phyloP scores from a whole-genome alignment of 2,888 invertebrate genomes.

The Polymixis lichenea region DNA sequence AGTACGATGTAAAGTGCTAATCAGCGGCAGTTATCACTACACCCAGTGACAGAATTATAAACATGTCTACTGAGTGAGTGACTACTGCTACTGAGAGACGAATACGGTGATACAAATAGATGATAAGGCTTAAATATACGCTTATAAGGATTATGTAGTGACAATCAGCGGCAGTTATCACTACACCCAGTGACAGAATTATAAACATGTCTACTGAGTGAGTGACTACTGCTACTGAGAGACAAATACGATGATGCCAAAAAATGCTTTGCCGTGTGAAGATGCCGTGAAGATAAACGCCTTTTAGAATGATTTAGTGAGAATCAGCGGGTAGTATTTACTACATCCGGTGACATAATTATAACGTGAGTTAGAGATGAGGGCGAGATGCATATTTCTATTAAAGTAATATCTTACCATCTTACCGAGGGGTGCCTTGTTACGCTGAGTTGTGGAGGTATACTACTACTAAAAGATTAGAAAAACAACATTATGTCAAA shows the following conservation, averaged over 20 bases:
- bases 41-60: slow-evolving; percentile 24
- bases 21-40: background rate
- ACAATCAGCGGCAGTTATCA: background rate
- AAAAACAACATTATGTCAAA: too few relatives aligned
- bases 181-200: too few relatives aligned
- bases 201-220: background rate
- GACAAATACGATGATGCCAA: too few relatives aligned
- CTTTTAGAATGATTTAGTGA: too few relatives aligned
- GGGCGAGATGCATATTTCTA: background rate
- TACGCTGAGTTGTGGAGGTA: background rate
- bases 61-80: slow-evolving; percentile 8
- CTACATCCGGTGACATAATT: slow-evolving; percentile 69
- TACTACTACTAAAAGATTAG: too few relatives aligned
- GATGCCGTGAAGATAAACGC: too few relatives aligned
- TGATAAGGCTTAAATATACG: background rate
- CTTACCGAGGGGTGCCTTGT: background rate
- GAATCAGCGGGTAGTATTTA: slow-evolving; percentile 60
- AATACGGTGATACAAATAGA: background rate
- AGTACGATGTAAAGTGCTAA: background rate
- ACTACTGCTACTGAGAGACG: background rate
- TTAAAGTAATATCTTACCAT: background rate
- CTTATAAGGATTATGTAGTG: background rate
- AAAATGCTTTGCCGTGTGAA: too few relatives aligned
- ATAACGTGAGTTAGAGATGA: background rate
- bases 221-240: background rate